These are phyloP conservation scores for Nomada fucata DNA, from an alignment of 2,888 invertebrate genomes.

Conservation along the genomic window DNA sequence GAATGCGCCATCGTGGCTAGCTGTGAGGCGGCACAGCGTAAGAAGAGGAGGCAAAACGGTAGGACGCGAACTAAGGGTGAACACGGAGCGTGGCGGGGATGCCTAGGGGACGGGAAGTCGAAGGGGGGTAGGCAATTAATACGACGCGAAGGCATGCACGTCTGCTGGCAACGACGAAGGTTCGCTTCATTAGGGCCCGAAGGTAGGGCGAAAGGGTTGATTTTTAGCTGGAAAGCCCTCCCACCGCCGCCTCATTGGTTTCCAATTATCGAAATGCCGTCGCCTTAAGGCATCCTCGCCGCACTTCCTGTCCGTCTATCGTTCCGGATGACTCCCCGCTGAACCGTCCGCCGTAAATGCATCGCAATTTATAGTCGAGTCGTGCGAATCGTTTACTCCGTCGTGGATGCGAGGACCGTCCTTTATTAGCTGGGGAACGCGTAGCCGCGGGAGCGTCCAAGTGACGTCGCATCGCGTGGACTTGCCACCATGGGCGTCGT, in stretches of 20 bases:
- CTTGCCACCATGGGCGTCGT: background rate
- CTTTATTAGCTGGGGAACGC: background rate
- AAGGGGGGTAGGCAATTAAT: constrained; percentile 78
- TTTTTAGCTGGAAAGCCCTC: constrained; percentile 77
- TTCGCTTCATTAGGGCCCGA: constrained; percentile 79
- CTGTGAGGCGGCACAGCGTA: constrained; percentile 68
- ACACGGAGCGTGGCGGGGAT: constrained; percentile 40
- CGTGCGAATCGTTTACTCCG: constrained; percentile 48
- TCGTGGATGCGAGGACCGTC: constrained; percentile 4
- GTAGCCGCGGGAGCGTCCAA: background rate
- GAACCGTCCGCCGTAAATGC: constrained; percentile 42
- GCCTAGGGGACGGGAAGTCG: constrained; percentile 47
- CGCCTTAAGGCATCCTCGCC: constrained; percentile 70
- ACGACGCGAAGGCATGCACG: constrained; percentile 80
- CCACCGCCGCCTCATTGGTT: constrained; percentile 76
- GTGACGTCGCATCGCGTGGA: background rate
- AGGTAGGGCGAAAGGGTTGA: constrained; percentile 75
- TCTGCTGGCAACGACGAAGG: constrained; percentile 76
- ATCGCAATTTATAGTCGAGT: constrained; percentile 63
- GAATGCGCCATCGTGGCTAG: constrained; percentile 79
- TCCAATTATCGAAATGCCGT: constrained; percentile 79
- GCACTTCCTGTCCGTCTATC: constrained; percentile 44
- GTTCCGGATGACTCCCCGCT: constrained; percentile 45
- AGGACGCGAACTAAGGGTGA: constrained; percentile 42
- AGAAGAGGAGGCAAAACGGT: constrained; percentile 59